These are phyloP conservation scores for Abrostola tripartita DNA, from an alignment of 2,888 invertebrate species.

Conservation along the genomic window DNA sequence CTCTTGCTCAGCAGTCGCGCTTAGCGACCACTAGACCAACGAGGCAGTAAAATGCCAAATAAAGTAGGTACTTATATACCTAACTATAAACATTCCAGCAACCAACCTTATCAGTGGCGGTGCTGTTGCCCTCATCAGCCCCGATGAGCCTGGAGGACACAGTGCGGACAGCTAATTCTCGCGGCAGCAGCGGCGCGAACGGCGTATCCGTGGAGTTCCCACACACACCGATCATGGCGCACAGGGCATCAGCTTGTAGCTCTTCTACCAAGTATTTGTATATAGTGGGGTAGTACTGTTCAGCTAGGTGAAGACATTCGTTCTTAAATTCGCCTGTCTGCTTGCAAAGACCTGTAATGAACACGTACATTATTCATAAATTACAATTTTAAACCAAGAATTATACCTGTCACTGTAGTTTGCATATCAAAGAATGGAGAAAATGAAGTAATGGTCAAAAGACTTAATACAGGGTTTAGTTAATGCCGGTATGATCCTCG, in stretches of 20 bases:
- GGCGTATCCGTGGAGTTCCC: slow-evolving; percentile 80
- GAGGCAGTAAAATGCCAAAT: too few relatives aligned
- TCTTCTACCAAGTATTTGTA: slow-evolving; percentile 91
- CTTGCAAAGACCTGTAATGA: slow-evolving; percentile 90
- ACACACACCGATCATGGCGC: slow-evolving; percentile 92
- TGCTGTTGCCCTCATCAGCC: slow-evolving; percentile 76
- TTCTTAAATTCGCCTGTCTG: slow-evolving; percentile 92
- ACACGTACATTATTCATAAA: too few relatives aligned
- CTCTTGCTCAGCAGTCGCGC: too few relatives aligned
- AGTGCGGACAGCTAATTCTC: slow-evolving; percentile 75
- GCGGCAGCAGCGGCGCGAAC: slow-evolving; percentile 90
- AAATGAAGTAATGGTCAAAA: too few relatives aligned
- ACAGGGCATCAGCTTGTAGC: slow-evolving; percentile 91
- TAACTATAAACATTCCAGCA: background rate
- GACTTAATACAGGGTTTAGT: too few relatives aligned
- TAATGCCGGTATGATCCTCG: too few relatives aligned
- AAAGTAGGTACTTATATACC: too few relatives aligned
- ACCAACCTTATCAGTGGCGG: slow-evolving; percentile 63
- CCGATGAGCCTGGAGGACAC: slow-evolving; percentile 70
- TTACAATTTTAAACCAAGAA: too few relatives aligned
- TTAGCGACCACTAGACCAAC: too few relatives aligned
- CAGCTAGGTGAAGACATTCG: slow-evolving; percentile 93
- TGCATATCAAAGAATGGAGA: too few relatives aligned
- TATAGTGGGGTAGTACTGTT: slow-evolving; percentile 92
- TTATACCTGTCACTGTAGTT: background rate